phyloP scores from a whole-genome alignment of 2,888 invertebrate species.

The Mimas tiliae region DNA sequence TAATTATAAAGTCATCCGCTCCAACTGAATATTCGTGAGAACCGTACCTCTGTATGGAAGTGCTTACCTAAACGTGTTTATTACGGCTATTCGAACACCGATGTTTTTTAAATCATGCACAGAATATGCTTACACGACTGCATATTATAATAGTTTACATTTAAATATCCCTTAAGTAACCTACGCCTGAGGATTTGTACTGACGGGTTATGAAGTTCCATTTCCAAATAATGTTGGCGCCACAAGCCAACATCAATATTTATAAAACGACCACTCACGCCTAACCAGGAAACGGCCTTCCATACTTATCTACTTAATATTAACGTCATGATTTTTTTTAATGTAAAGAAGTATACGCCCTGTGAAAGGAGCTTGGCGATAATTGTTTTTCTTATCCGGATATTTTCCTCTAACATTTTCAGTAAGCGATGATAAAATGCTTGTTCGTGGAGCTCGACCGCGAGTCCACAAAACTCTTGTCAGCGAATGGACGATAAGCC shows the following conservation, averaged over 20 bases:
- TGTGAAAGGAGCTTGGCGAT: slow-evolving; percentile 47
- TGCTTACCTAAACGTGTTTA: slow-evolving; percentile 62
- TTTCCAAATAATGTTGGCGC: slow-evolving; percentile 31
- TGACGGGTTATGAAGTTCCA: slow-evolving; percentile 23
- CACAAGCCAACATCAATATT: slow-evolving; percentile 38
- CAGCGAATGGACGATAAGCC: slow-evolving; percentile 76
- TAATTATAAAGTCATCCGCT: slow-evolving; percentile 75
- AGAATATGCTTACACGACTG: slow-evolving; percentile 7
- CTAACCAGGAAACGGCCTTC: slow-evolving; percentile 39
- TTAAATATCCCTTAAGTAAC: slow-evolving; percentile 15
- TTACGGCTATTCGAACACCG: slow-evolving; percentile 32
- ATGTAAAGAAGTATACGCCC: slow-evolving; percentile 40
- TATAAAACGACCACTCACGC: slow-evolving; percentile 39
- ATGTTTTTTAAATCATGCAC: slow-evolving; percentile 5
- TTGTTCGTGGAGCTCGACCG: slow-evolving; percentile 62
- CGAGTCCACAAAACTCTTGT: slow-evolving; percentile 76
- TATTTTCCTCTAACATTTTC: slow-evolving; percentile 51
- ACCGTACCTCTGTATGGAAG: slow-evolving; percentile 59
- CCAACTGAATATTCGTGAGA: slow-evolving; percentile 65
- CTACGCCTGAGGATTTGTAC: background rate
- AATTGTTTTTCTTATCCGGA: slow-evolving; percentile 60
- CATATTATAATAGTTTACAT: slow-evolving; percentile 17
- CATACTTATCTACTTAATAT: slow-evolving; percentile 44
- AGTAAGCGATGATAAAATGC: slow-evolving; percentile 65
- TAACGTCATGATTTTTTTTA: slow-evolving; percentile 43